Base-by-base conservation (phyloP, 2,113 vertebrate genomes). In the Aegithalos caudatus region DNA sequence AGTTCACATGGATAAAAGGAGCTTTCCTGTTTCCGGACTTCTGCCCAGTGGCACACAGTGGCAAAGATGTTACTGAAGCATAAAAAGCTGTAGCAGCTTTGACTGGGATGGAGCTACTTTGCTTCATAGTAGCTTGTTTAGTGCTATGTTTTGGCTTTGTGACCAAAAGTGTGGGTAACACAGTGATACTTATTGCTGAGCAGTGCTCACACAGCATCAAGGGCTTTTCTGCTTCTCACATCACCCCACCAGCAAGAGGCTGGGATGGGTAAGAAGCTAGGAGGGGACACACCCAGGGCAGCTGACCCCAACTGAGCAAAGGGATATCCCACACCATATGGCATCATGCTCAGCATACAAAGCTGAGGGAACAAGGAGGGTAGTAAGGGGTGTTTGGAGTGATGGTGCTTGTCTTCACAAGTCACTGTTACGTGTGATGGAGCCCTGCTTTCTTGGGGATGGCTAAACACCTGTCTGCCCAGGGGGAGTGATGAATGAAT, bases 351-450 rank as follows among this genome's bases (percentile, higher is more conserved):
- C 35, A 47, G 54, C 21, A 33, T 5, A 33, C 12, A 79, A 51
- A 81, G 16, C 24, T 35, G 56, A 9, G 11, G 25, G 12, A 90
- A 78, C 25, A 85, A 7, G 35, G 11, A 70, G 25, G 4, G 33
- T 9, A 8, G 33, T 11, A 8, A 13, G 1, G 48, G 12, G 8
- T 51, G 14, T 56, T 65, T 7, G 18, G 37, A 38, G 47, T 12
- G 6, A 45, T 5, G 14, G 37, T 3, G 2, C 65, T 72, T 78
- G 18, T 51, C n/a, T 74, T 94, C 76, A 62, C 40, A 48, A 16
- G 69, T 54, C 54, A 69, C 23, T 6, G 5, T 11, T 33, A 60
- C 0, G 0, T 1, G 2, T 61, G 60, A 60, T 2, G 21, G n/a
- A 91, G 42, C n/a, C 29, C 53, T 27, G 77, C 58, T 40, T 40